A percentile compares a stretch with the other conserved stretches of the same genome.
Conservation (phyloP, 2,113 vertebrate genomes). For the Eurystomus gularis region DNA sequence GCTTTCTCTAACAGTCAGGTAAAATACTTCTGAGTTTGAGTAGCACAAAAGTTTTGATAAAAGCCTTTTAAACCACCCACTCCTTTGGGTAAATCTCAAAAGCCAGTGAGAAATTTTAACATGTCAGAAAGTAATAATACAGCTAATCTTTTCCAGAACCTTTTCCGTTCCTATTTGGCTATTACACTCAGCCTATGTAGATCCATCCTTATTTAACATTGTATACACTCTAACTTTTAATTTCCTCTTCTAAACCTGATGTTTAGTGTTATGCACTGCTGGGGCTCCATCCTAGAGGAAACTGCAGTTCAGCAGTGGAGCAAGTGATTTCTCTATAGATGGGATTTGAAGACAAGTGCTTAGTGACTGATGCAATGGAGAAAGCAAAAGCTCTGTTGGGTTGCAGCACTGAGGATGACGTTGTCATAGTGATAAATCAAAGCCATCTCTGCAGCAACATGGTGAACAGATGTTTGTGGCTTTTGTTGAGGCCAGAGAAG, state of each 20-base stretch:
- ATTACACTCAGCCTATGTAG: background rate
- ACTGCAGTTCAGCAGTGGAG: background rate
- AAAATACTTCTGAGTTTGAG: background rate
- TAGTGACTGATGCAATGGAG: background rate
- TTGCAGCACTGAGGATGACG: background rate
- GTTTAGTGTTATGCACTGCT: background rate
- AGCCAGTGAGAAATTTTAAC: background rate
- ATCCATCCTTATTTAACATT: background rate
- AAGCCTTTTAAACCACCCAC: background rate
- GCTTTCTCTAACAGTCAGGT: background rate
- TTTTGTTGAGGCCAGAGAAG: background rate
- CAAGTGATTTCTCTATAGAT: background rate
- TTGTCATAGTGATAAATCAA: background rate
- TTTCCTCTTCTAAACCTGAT: background rate
- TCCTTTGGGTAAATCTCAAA: background rate
- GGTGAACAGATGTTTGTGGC: background rate
- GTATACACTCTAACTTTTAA: background rate
- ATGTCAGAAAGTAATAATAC: background rate
- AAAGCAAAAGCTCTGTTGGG: background rate
- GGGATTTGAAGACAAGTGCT: background rate
- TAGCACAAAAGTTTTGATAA: background rate
- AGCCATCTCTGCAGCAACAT: background rate
- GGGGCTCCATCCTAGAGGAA: background rate
- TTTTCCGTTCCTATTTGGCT: background rate
- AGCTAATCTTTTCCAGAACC: background rate